A percentile compares a stretch with the other conserved stretches of the same genome.
phyloP scores from a whole-genome alignment of 2,888 invertebrate species.

The Eupithecia exiguata region DNA sequence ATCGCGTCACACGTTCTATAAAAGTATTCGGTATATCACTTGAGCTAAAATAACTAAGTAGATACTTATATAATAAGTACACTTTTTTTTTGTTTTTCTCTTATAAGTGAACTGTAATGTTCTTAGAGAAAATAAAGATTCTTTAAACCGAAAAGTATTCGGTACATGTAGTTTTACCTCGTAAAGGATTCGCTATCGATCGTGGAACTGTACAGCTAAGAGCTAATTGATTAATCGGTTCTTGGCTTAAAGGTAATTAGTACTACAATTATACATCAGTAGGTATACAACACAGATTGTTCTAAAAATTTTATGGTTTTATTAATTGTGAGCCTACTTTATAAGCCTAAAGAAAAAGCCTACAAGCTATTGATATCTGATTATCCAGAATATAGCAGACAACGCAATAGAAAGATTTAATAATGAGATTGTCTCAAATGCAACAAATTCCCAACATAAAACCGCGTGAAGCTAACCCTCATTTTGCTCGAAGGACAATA shows the following conservation, averaged over 20 bases:
- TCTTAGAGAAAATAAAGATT: too few species aligned
- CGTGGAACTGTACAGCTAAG: background rate
- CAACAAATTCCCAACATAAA: slow-evolving; percentile 26
- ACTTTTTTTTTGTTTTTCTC: too few species aligned
- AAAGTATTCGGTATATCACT: background rate
- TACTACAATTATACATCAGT: background rate
- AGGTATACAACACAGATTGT: background rate
- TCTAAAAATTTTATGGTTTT: background rate
- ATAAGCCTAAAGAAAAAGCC: background rate
- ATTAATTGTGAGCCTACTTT: background rate
- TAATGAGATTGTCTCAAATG: slow-evolving; percentile 19
- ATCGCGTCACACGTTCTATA: background rate
- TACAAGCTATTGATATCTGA: background rate
- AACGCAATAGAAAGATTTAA: background rate
- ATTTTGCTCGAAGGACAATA: slow-evolving; percentile 33
- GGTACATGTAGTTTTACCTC: background rate
- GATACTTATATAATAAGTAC: too few species aligned
- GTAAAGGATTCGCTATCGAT: background rate
- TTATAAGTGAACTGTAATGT: too few species aligned
- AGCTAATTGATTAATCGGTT: slow-evolving; percentile 1
- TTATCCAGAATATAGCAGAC: background rate
- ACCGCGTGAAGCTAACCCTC: slow-evolving; percentile 25
- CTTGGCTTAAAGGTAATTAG: background rate
- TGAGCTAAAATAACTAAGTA: too few species aligned
- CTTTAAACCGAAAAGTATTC: too few species aligned